A percentile compares a stretch with the other conserved stretches of the same genome.
Evolutionary conservation across 2,797 vertebrate species (phyloP).

Genomic region (Pipistrellus kuhlii): DNA sequence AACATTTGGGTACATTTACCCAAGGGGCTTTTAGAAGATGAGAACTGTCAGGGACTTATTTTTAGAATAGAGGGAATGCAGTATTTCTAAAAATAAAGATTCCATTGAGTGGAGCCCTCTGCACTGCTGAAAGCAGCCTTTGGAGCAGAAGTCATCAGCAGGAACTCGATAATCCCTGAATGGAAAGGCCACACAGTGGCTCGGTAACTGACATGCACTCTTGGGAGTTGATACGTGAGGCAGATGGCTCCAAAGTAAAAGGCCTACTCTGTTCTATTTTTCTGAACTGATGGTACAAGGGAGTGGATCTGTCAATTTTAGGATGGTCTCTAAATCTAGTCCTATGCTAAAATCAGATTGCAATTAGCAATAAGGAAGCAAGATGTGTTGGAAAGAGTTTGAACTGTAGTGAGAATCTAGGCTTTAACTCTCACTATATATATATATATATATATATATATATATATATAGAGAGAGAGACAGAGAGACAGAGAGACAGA

Average conservation of each 20-base stretch:
- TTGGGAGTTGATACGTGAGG: conserved; percentile 4
- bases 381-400: background rate
- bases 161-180: conserved; percentile 43
- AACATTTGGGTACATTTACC: conserved; percentile 10
- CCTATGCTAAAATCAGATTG: background rate
- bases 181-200: conserved; percentile 52
- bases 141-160: conserved; percentile 44
- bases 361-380: conserved; percentile 33
- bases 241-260: conserved; percentile 54
- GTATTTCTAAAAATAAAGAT: conserved; percentile 74
- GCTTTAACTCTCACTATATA: background rate
- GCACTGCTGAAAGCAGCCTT: conserved; percentile 59
- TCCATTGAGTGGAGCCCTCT: conserved; percentile 43
- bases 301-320: background rate
- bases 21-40: conserved; percentile 37
- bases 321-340: background rate
- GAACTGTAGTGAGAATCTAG: background rate
- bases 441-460: background rate
- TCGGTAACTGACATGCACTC: background rate
- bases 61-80: conserved; percentile 66
- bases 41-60: conserved; percentile 62
- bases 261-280: background rate
- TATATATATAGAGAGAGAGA: background rate
- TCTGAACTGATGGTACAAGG: background rate
- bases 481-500: too few relatives aligned